phyloP scores from a whole-genome alignment of 1,140 invertebrate species.

The Drosophila varians region DNA sequence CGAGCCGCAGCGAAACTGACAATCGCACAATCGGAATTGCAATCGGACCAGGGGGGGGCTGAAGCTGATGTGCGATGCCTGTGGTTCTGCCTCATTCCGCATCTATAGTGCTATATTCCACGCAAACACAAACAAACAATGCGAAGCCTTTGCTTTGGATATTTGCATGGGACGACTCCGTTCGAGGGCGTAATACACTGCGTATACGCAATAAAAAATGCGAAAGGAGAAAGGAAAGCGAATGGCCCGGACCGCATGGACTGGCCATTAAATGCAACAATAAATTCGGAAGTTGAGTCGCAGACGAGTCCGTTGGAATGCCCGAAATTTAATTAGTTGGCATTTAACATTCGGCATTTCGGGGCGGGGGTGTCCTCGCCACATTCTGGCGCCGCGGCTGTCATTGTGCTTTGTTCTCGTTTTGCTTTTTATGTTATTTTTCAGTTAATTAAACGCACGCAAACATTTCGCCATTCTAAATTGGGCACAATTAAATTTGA shows the following conservation, averaged over 20 bases:
- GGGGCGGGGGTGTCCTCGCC: conserved; percentile 21
- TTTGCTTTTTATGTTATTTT: conserved; percentile 66
- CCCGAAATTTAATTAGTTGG: conserved; percentile 78
- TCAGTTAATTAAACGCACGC: conserved; percentile 80
- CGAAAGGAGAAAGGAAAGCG: conserved; percentile 30
- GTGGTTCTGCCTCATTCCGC: conserved; percentile 50
- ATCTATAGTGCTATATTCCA: conserved; percentile 23
- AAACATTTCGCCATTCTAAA: conserved; percentile 77
- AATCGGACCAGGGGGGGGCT: conserved; percentile 23
- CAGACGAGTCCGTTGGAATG: conserved; percentile 53
- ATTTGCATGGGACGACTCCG: conserved; percentile 40
- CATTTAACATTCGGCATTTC: conserved; percentile 79
- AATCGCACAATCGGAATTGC: conserved; percentile 31
- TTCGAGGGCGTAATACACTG: conserved; percentile 54
- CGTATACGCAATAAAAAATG: conserved; percentile 72
- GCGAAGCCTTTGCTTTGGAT: conserved; percentile 13
- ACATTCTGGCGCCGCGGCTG: conserved; percentile 27
- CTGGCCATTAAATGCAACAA: conserved; percentile 75
- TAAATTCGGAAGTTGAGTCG: conserved; percentile 52
- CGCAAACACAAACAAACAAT: not conserved
- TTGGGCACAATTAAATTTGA: conserved; percentile 79
- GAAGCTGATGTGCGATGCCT: conserved; percentile 29
- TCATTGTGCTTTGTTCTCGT: conserved; percentile 38
- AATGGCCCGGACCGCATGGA: conserved; percentile 58
- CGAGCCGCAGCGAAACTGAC: conserved; percentile 29